These are phyloP conservation scores for Miniopterus natalensis DNA, from an alignment of 2,113 vertebrate genomes.

Conservation along the genomic window DNA sequence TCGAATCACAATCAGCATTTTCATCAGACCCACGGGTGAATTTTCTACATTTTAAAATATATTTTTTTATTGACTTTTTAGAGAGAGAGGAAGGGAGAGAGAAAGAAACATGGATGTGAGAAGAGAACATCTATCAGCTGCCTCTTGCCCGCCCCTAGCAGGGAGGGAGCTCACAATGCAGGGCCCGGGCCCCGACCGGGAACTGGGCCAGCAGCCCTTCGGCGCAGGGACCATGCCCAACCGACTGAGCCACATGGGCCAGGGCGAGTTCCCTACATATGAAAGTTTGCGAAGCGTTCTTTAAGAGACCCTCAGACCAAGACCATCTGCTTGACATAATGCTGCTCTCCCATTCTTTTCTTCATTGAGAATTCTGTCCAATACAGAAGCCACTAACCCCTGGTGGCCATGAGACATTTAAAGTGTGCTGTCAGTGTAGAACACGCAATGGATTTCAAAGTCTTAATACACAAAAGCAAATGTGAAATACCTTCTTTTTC, in stretches of 20 bases:
- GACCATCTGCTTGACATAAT: neutral
- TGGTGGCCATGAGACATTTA: neutral
- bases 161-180: neutral
- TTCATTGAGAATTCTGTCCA: neutral
- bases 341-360: neutral
- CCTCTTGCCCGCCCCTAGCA: neutral
- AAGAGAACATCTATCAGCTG: neutral
- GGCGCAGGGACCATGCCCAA: neutral
- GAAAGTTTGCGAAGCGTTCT: neutral
- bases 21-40: neutral
- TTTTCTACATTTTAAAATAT: neutral
- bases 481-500: slow-evolving; percentile 35
- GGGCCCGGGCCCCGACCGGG: neutral
- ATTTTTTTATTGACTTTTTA: too few relatives aligned
- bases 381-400: neutral
- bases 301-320: neutral
- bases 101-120: neutral
- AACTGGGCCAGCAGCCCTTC: neutral
- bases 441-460: neutral
- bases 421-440: neutral
- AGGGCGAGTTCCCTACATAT: neutral
- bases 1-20: neutral
- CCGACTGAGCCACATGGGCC: neutral
- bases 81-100: neutral
- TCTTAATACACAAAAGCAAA: slow-evolving; percentile 51